phyloP scores from a whole-genome alignment of 2,888 invertebrate genomes.

The Caenorhabditis sinica region DNA sequence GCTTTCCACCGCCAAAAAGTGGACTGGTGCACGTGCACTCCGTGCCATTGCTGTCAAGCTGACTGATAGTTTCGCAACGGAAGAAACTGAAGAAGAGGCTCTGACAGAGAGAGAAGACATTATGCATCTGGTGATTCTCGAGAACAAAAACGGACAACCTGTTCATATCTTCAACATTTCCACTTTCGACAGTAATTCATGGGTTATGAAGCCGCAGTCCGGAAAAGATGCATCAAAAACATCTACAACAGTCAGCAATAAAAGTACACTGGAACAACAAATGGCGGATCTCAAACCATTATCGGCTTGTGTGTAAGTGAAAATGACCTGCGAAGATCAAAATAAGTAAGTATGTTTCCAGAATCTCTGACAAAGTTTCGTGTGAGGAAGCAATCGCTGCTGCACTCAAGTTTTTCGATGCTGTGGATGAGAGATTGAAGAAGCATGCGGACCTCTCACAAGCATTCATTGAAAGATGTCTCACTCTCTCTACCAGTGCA shows the following conservation, averaged over 20 bases:
- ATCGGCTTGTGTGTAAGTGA: conserved; percentile 48
- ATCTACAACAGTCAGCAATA: neutral
- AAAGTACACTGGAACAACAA: conserved; percentile 21
- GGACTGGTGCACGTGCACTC: conserved; percentile 43
- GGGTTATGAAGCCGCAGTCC: neutral
- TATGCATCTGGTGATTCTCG: conserved; percentile 50
- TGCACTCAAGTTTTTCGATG: conserved; percentile 46
- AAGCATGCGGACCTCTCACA: conserved; percentile 28
- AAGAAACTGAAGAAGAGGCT: conserved; percentile 4
- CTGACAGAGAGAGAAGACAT: conserved; percentile 28
- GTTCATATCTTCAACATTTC: conserved; percentile 34
- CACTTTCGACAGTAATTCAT: conserved; percentile 27
- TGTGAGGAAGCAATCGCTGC: conserved; percentile 52
- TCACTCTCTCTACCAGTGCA: conserved; percentile 14
- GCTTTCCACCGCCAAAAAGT: conserved; percentile 3
- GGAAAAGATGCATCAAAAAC: neutral
- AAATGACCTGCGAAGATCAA: neutral
- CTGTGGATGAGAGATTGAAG: conserved; percentile 24
- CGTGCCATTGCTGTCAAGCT: conserved; percentile 34
- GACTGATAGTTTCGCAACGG: neutral
- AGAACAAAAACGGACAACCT: conserved; percentile 8
- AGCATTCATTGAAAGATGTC: conserved; percentile 25
- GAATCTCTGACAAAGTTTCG: conserved; percentile 30
- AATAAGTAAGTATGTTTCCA: neutral
- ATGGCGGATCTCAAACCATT: conserved; percentile 33